Evolutionary conservation across 2,113 vertebrate genomes (phyloP), one percentile per base, ranked within the genome.

Genomic region (Speoplatyrhinus poulsoni): DNA sequence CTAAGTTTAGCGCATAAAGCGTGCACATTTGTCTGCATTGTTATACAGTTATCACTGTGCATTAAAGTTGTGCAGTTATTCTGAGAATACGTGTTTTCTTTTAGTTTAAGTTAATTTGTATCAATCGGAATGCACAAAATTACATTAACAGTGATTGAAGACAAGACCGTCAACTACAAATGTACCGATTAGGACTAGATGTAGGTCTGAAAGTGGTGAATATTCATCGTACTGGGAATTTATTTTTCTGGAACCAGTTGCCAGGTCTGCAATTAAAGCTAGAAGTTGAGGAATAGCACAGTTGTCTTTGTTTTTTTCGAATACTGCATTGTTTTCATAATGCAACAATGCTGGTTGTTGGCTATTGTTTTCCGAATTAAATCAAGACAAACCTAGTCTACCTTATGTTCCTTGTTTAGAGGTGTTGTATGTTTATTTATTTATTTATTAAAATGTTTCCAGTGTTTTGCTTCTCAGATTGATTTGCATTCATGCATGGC

Each of bases 401-500:
- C 11, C 17, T 60, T n/a, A 26, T 68, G 47, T 54, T 75, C 67
- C 9, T 46, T 80, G 73, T 57, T 65, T 33, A 53, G 0, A 56
- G 52, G 49, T 66, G 61, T 41, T 53, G 52, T 53, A 13, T 26
- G 52, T 53, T 53, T 15, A 15, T 53, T 13, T 13, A 15, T 63
- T 56, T 79, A 49, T 65, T 71, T 72, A 73, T 78, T 77, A 77
- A 82, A 85, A 71, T 62, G 75, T 50, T 26, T 26, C 26, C 26
- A 26, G 59, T 26, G 53, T 70, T 70, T 79, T 26, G 2, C 26
- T 65, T 54, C 65, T 62, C 67, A 61, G 77, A 80, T 60, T 26
- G 47, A 87, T 89, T 82, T 87, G 79, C 84, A 85, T 89, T 88
- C 86, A 81, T 77, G 68, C 80, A 12, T 69, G 67, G 65, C 60